Conservation (phyloP, 2,113 vertebrate species). For the Nicator chloris region DNA sequence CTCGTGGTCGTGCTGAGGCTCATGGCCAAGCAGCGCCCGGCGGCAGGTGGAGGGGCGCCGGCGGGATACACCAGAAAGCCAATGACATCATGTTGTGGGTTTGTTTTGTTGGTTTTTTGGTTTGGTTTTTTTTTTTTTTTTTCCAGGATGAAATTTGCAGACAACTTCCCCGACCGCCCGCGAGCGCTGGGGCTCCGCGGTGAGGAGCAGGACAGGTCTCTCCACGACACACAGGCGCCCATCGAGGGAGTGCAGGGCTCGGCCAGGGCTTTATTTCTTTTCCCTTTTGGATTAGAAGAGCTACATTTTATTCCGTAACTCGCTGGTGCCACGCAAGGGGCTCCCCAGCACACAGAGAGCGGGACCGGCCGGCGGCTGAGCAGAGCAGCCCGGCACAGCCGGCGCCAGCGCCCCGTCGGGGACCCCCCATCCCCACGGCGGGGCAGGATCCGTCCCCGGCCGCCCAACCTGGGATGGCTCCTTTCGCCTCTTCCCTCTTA, state of each 20-base stretch:
- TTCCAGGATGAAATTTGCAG: slow-evolving; percentile 29
- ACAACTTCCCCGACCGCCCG: neutral
- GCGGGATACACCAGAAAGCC: neutral
- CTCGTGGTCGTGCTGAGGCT: neutral
- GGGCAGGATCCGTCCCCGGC: neutral
- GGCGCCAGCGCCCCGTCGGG: slow-evolving; percentile 9
- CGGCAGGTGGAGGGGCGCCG: slow-evolving; percentile 2
- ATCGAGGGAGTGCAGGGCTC: neutral
- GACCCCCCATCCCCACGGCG: neutral
- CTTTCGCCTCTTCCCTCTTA: slow-evolving; percentile 69
- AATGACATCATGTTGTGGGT: slow-evolving; percentile 1
- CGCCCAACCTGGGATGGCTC: slow-evolving; percentile 42
- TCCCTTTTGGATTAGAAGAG: neutral
- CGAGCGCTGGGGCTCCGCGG: neutral
- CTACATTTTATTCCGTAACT: neutral
- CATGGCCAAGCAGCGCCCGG: neutral
- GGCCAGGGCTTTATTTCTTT: neutral
- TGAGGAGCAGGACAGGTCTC: neutral
- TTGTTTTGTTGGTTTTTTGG: neutral
- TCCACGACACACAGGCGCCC: neutral
- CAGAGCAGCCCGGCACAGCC: neutral
- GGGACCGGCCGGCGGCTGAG: neutral
- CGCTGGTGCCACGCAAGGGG: neutral
- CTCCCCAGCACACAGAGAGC: neutral
- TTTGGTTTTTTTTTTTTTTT: neutral